A percentile compares a stretch with the other conserved stretches of the same genome.
Evolutionary conservation across 2,113 vertebrate species (phyloP).

Genomic region (Oenanthe melanoleuca): DNA sequence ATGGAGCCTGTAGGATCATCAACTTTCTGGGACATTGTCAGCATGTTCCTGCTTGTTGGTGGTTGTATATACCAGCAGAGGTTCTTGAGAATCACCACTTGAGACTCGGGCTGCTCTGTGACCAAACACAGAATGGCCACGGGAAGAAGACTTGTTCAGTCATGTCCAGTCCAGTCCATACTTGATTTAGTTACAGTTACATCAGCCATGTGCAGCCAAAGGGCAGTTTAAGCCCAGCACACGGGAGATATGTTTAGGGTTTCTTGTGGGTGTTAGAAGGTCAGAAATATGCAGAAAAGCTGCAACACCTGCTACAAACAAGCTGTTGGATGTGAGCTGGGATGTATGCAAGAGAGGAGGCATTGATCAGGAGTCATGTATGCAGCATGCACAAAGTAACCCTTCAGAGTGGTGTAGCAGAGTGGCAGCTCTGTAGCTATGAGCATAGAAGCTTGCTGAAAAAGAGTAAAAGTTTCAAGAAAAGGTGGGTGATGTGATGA

Average conservation of each 20-base stretch:
- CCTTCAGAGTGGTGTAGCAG: fast-evolving
- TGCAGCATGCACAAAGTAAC: fast-evolving
- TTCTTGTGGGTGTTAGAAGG: not conserved
- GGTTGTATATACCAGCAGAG: not conserved
- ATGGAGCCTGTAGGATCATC: not conserved
- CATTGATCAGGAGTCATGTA: no score
- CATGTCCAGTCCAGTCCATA: not conserved
- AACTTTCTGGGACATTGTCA: not conserved
- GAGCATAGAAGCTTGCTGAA: not conserved
- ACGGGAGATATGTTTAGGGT: not conserved
- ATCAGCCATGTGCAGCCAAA: not conserved
- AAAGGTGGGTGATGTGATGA: not conserved
- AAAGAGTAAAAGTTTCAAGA: not conserved
- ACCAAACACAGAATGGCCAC: not conserved
- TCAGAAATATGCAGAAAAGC: not conserved
- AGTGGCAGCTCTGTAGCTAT: not conserved
- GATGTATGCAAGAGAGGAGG: not conserved
- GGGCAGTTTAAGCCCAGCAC: not conserved
- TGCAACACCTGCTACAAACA: not conserved
- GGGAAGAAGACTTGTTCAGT: not conserved
- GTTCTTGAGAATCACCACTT: not conserved
- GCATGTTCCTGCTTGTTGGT: not conserved
- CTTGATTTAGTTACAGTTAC: not conserved
- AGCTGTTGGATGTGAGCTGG: not conserved
- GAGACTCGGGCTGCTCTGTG: not conserved